Conservation (phyloP, 2,113 vertebrate species). For the Psophia crepitans region DNA sequence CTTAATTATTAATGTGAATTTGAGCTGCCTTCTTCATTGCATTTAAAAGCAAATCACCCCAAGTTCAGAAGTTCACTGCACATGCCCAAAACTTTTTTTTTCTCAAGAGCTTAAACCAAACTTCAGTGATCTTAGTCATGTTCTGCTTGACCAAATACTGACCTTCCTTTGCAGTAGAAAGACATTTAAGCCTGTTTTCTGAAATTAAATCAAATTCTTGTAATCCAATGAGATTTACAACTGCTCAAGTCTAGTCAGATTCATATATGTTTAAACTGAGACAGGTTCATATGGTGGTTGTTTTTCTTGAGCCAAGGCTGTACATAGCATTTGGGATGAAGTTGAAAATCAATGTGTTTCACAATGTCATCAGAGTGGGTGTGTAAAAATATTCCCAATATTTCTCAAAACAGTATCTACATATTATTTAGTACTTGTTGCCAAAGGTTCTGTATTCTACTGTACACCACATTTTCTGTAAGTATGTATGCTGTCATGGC, state of each 20-base stretch:
- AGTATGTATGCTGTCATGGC: background rate
- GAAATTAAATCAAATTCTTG: slow-evolving; percentile 66
- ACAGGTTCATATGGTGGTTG: background rate
- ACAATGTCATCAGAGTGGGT: background rate
- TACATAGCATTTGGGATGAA: background rate
- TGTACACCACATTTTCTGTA: background rate
- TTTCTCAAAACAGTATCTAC: background rate
- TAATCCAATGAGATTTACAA: slow-evolving; percentile 53
- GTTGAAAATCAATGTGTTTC: background rate
- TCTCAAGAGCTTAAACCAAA: slow-evolving; percentile 43
- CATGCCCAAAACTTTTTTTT: slow-evolving; percentile 38
- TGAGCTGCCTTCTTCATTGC: slow-evolving; percentile 10
- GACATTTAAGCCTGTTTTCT: slow-evolving; percentile 56
- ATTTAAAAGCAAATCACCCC: slow-evolving; percentile 17
- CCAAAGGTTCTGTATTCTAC: background rate
- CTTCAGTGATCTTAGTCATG: slow-evolving; percentile 41
- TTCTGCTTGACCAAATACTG: slow-evolving; percentile 69
- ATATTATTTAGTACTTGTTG: background rate
- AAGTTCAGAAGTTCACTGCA: slow-evolving; percentile 76
- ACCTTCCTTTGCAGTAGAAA: slow-evolving; percentile 55
- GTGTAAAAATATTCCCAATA: background rate
- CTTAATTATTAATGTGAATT: slow-evolving; percentile 71
- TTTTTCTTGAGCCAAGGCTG: background rate
- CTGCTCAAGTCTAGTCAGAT: slow-evolving; percentile 1
- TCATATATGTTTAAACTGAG: slow-evolving; percentile 39